A percentile compares a stretch with the other conserved stretches of the same genome.
Evolutionary conservation across 2,888 invertebrate genomes (phyloP).

Genomic region (Amblyjoppa proteus): DNA sequence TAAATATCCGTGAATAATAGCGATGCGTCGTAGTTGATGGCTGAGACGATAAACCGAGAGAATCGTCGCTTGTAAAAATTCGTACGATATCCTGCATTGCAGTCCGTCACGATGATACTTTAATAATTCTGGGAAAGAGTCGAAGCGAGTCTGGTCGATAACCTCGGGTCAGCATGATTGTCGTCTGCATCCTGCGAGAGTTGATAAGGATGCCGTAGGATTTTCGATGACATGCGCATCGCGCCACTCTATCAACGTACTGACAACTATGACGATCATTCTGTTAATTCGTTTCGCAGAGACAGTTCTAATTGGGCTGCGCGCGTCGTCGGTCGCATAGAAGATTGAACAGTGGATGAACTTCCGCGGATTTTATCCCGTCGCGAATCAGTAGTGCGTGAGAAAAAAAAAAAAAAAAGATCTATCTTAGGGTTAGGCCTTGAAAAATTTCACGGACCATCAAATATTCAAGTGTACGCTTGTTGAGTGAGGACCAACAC

Average conservation of each 20-base stretch:
- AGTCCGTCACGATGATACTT: background rate
- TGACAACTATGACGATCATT: background rate
- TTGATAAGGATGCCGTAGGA: background rate
- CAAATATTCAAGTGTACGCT: background rate
- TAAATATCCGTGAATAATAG: background rate
- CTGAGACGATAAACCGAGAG: too few relatives aligned
- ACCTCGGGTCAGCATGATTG: background rate
- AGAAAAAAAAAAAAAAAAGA: background rate
- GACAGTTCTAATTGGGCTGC: background rate
- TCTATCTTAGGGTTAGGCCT: background rate
- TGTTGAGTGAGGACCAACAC: background rate
- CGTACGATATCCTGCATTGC: background rate
- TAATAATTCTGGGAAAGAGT: background rate
- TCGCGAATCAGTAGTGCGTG: background rate
- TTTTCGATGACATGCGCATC: background rate
- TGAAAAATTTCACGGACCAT: background rate
- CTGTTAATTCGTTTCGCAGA: background rate
- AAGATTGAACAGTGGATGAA: background rate
- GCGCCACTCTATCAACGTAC: background rate
- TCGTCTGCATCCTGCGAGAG: constrained; percentile 5
- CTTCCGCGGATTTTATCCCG: background rate
- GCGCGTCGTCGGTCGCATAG: background rate
- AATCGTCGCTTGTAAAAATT: too few relatives aligned
- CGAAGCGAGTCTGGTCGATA: background rate
- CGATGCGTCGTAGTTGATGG: background rate